phyloP scores from a whole-genome alignment of 2,113 vertebrate genomes.

The Macrotus californicus region DNA sequence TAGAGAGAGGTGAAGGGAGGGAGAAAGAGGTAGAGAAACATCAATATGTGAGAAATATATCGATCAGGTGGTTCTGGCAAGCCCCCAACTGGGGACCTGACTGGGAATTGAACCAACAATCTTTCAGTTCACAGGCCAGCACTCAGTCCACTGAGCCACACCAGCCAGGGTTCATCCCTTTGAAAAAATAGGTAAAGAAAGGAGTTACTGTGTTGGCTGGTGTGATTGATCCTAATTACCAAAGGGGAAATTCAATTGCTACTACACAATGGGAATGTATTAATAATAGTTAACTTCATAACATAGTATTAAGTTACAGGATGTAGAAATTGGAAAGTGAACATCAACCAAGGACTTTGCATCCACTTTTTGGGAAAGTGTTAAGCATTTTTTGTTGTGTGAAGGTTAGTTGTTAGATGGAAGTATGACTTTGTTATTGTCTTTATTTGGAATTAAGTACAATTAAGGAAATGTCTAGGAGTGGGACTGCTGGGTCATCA shows the following conservation, averaged over 20 bases:
- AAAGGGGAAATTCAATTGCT: not conserved
- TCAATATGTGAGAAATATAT: too few species aligned
- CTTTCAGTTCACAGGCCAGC: too few species aligned
- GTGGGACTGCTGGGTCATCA: not conserved
- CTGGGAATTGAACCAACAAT: too few species aligned
- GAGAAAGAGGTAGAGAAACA: too few species aligned
- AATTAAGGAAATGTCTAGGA: not conserved
- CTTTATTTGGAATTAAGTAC: not conserved
- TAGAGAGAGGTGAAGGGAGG: too few species aligned
- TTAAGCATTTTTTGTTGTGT: not conserved
- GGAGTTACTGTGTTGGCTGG: not conserved
- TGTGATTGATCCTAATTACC: not conserved
- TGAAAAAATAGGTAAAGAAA: not conserved
- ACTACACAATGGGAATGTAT: not conserved
- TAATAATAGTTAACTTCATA: not conserved
- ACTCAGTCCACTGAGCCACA: too few species aligned
- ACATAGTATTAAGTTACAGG: not conserved
- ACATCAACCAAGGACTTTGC: not conserved
- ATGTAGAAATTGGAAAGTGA: not conserved
- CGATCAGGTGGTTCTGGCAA: too few species aligned
- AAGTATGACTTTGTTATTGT: conserved; percentile 23
- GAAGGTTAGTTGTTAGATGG: not conserved
- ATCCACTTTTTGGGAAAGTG: not conserved
- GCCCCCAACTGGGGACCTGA: too few species aligned
- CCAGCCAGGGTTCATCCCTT: not conserved